A percentile compares a stretch with the other conserved stretches of the same genome.
phyloP scores from a whole-genome alignment of 2,797 vertebrate genomes.

The Carcharodon carcharias region DNA sequence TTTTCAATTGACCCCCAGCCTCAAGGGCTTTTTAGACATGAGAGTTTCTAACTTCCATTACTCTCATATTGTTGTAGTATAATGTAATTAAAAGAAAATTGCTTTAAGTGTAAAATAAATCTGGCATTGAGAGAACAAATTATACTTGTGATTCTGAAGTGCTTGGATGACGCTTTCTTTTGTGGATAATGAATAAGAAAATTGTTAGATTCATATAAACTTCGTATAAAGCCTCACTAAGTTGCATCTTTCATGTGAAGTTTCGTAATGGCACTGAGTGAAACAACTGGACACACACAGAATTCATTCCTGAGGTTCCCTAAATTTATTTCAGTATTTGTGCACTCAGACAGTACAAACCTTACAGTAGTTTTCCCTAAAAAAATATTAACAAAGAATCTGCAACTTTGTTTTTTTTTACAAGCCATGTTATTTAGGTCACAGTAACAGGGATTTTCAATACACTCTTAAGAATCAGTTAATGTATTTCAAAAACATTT shows the following conservation, averaged over 20 bases:
- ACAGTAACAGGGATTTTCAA: slow-evolving; percentile 50
- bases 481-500: slow-evolving; percentile 35
- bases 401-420: slow-evolving; percentile 61
- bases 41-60: not conserved
- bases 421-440: slow-evolving; percentile 55
- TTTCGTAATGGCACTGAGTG: not conserved
- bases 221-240: not conserved
- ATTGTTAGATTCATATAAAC: not conserved
- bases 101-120: not conserved
- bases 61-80: not conserved
- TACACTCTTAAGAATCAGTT: slow-evolving; percentile 37
- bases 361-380: slow-evolving; percentile 71
- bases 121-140: not conserved
- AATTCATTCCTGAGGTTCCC: slow-evolving; percentile 77
- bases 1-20: not conserved
- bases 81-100: not conserved
- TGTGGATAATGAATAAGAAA: not conserved
- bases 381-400: slow-evolving; percentile 74
- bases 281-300: slow-evolving; percentile 62
- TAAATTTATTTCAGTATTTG: slow-evolving; percentile 78
- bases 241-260: not conserved
- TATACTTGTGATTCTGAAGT: not conserved
- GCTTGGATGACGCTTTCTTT: not conserved
- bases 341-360: slow-evolving; percentile 76
- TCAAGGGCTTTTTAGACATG: not conserved